These are phyloP conservation scores for Thunnus thynnus DNA, from an alignment of 2,113 vertebrate species.

Conservation along the genomic window DNA sequence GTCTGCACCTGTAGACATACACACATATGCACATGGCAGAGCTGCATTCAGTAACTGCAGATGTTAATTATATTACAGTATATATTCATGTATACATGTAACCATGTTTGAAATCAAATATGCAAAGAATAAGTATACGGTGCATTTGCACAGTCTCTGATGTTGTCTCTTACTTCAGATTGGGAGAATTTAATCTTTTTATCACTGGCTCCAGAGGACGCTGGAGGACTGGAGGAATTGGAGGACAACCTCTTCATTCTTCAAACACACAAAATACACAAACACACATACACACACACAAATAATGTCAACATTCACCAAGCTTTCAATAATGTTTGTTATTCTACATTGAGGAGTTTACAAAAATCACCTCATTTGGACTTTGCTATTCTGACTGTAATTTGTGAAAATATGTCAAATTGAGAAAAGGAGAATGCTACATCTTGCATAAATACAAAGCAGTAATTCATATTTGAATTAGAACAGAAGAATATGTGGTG, in stretches of 20 bases:
- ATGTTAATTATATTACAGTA: too few relatives aligned
- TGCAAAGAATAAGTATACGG: not conserved
- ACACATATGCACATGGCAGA: not conserved
- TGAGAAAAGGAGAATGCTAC: too few relatives aligned
- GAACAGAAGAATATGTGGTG: too few relatives aligned
- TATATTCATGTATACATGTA: not conserved
- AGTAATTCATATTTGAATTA: too few relatives aligned
- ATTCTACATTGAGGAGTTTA: not conserved
- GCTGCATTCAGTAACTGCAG: too few relatives aligned
- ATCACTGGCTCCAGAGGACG: not conserved
- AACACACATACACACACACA: not conserved
- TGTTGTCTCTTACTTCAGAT: constrained; percentile 56
- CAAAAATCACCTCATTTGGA: too few relatives aligned
- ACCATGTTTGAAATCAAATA: too few relatives aligned
- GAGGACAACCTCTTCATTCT: constrained; percentile 35
- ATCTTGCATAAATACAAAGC: too few relatives aligned
- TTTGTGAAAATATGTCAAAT: too few relatives aligned
- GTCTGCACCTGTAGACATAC: constrained; percentile 53
- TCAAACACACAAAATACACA: not conserved
- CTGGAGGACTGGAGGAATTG: not conserved
- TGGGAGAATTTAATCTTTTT: constrained; percentile 21
- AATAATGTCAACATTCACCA: not conserved
- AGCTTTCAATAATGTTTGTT: not conserved
- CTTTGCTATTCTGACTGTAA: too few relatives aligned
- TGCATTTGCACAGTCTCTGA: too few relatives aligned